phyloP scores from a whole-genome alignment of 2,113 vertebrate species.

The Acrocephalus arundinaceus region DNA sequence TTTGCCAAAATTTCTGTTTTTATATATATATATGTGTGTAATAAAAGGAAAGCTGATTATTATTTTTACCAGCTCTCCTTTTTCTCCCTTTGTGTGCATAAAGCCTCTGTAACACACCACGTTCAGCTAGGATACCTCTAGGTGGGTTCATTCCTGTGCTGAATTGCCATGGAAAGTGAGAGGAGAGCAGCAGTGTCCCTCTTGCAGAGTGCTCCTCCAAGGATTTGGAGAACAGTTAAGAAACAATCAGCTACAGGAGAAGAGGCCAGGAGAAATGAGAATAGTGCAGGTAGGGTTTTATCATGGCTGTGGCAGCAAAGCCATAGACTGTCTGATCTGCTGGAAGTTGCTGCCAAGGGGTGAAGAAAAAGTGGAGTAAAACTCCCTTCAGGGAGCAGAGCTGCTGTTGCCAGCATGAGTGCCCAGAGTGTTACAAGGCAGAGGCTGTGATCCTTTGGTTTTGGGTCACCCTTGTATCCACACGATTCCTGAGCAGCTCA shows the following conservation, averaged over 20 bases:
- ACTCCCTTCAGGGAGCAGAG: neutral
- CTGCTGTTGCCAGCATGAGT: neutral
- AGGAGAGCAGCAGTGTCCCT: neutral
- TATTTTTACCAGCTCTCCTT: neutral
- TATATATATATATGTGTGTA: neutral
- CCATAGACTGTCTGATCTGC: accelerated
- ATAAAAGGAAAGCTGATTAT: neutral
- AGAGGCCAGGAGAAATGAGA: neutral
- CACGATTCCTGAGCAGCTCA: neutral
- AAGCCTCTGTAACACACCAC: neutral
- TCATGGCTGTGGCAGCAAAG: neutral
- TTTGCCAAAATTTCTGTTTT: neutral
- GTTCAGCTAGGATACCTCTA: neutral
- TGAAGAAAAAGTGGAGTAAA: neutral
- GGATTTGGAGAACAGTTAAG: neutral
- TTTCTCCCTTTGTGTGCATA: neutral
- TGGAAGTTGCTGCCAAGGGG: neutral
- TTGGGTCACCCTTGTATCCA: accelerated
- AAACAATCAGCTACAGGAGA: neutral
- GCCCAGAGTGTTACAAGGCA: accelerated
- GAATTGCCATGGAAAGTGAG: neutral
- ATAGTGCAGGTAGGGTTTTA: neutral
- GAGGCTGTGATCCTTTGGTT: accelerated
- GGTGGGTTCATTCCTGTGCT: neutral
- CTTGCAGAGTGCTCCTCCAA: accelerated